Evolutionary conservation across 1,140 invertebrate genomes (phyloP).

Genomic region (Acromyrmex echinatior): DNA sequence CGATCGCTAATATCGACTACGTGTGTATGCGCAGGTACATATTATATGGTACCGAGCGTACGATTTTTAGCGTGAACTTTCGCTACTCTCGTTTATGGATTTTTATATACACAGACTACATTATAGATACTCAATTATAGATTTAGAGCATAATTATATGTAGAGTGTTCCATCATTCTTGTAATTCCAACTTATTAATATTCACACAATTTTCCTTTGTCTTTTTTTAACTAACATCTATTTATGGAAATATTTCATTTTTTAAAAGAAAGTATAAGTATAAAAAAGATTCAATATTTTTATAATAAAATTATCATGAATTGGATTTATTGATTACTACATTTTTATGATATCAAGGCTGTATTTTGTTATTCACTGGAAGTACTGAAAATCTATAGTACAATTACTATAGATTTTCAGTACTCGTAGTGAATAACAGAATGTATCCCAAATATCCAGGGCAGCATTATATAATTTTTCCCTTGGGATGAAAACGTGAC

Average conservation of each 20-base stretch:
- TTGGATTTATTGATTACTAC: neutral
- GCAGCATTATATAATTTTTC: no score
- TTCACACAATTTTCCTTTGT: neutral
- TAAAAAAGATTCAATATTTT: neutral
- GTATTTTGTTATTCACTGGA: no score
- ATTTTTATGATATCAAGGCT: neutral
- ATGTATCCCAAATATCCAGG: no score
- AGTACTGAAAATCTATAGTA: no score
- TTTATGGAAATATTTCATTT: neutral
- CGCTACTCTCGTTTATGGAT: conserved; percentile 42
- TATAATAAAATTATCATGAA: neutral
- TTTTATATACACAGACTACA: conserved; percentile 23
- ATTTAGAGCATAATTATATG: conserved; percentile 17
- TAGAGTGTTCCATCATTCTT: neutral
- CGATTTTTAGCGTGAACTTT: conserved; percentile 16
- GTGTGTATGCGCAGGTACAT: conserved; percentile 24
- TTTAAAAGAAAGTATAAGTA: neutral
- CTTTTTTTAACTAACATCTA: neutral
- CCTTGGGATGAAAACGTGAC: no score
- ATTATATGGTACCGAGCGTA: conserved; percentile 45
- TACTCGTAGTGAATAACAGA: no score
- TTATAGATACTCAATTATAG: neutral
- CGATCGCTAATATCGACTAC: conserved; percentile 63
- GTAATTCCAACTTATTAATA: neutral
- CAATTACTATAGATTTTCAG: no score